phyloP scores from a whole-genome alignment of 2,797 vertebrate genomes.

The Molossus molossus region DNA sequence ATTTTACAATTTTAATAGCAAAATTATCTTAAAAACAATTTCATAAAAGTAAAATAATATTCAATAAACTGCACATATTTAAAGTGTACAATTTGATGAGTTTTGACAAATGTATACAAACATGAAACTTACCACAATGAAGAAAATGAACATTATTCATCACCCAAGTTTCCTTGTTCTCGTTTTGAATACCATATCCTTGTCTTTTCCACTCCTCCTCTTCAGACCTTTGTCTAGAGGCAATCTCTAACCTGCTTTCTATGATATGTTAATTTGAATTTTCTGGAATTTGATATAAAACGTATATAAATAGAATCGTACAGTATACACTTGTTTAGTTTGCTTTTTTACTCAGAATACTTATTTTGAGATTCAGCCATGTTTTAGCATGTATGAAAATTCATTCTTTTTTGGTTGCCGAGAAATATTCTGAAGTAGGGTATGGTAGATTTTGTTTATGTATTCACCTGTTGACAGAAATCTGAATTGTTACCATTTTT shows the following conservation, averaged over 20 bases:
- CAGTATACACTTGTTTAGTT: background rate
- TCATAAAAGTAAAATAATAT: background rate
- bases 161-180: background rate
- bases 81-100: background rate
- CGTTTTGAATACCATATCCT: background rate
- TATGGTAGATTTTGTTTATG: background rate
- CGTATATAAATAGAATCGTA: background rate
- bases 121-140: background rate
- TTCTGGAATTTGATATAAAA: background rate
- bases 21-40: background rate
- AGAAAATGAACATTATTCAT: background rate
- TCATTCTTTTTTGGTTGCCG: background rate
- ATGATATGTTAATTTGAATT: background rate
- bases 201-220: background rate
- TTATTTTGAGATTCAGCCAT: background rate
- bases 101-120: conserved; percentile 23
- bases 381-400: background rate
- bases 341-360: background rate
- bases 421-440: background rate
- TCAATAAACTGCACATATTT: background rate
- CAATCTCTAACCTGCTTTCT: background rate
- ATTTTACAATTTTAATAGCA: background rate
- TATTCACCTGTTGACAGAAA: background rate
- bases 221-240: background rate
- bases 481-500: background rate